phyloP scores from a whole-genome alignment of 1,140 invertebrate genomes.

The honey bee (Apis mellifera) region DNA sequence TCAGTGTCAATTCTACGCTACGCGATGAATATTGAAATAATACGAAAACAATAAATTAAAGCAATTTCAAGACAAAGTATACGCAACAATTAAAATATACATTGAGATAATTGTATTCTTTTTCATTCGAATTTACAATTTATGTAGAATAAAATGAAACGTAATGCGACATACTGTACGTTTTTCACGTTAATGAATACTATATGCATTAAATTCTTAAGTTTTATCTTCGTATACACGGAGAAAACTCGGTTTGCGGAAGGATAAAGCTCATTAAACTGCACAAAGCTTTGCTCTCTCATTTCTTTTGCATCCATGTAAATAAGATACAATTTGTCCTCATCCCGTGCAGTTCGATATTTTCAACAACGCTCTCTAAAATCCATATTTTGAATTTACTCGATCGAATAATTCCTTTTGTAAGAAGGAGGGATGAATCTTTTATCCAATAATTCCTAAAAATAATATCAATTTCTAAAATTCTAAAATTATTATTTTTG shows the following conservation, averaged over 20 bases:
- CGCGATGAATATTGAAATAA: too few relatives aligned
- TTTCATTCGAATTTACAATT: too few relatives aligned
- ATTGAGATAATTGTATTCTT: too few relatives aligned
- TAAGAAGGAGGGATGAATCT: too few relatives aligned
- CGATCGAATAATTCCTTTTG: slow-evolving; percentile 3
- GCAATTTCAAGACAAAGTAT: too few relatives aligned
- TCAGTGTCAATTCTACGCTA: too few relatives aligned
- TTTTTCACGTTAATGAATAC: neutral
- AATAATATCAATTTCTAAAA: too few relatives aligned
- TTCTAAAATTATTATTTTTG: too few relatives aligned
- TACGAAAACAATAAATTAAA: too few relatives aligned
- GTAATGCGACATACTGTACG: neutral
- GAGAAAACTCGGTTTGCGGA: neutral
- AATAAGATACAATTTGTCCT: slow-evolving; percentile 10
- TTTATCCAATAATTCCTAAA: too few relatives aligned
- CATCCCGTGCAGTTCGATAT: neutral
- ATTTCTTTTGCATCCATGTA: neutral
- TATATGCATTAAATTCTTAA: neutral
- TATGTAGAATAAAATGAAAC: neutral
- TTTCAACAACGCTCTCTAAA: neutral
- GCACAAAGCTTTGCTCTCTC: slow-evolving; percentile 9
- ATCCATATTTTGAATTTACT: neutral
- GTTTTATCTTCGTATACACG: neutral
- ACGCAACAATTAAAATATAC: too few relatives aligned
- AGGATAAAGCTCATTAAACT: neutral